Base-by-base conservation (phyloP, 2,888 invertebrate species). In the Exocentrus adspersus region DNA sequence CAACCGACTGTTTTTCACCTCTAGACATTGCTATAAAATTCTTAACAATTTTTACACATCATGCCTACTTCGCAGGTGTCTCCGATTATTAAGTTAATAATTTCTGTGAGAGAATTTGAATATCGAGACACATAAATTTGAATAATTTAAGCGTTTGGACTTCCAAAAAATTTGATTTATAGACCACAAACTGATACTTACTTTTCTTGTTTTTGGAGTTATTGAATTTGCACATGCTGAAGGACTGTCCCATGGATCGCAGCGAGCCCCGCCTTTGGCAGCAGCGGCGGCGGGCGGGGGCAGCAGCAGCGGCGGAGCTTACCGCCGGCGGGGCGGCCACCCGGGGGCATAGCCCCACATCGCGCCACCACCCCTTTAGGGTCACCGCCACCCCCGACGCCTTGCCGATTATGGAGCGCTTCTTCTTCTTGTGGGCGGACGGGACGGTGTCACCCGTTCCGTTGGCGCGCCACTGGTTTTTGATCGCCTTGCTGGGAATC, bases 201-300 rank as follows among this genome's bases (percentile, higher is more conserved):
- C 90, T 90, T 86, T 90, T 90, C 87, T 90, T 90, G 85, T 90
- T 89, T 82, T 89, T 89, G 85, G 90, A 88, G 87, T 89, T 89
- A 85, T 90, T 89, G 84, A 90, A 88, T 87, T 90, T 90, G 85
- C 91, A 91, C 90, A 91, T 91, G 84, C 90, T 90, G 88, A 90
- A 89, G 85, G 90, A 87, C 86, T 90, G 90, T 88, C 91, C 91
- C 91, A 91, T 91, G 84, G 87, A 87, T 77, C 81, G 78, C 62
- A 71, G 64, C 52, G 77, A 69, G 66, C 73, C 76, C 63, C 74
- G 70, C 70, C 75, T 76, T 65, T 63, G 74, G 65, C 74, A 74
- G 73, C 77, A 69, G 62, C 77, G 75, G 62, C 71, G 70, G 65
- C 74, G 75, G 53, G 70, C 67, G 65, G 56, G 58, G 37, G 75